Percentiles rank a stretch among this genome's conserved stretches.
Evolutionary conservation across 2,113 vertebrate species (phyloP).

Genomic region (Centropristis striata): DNA sequence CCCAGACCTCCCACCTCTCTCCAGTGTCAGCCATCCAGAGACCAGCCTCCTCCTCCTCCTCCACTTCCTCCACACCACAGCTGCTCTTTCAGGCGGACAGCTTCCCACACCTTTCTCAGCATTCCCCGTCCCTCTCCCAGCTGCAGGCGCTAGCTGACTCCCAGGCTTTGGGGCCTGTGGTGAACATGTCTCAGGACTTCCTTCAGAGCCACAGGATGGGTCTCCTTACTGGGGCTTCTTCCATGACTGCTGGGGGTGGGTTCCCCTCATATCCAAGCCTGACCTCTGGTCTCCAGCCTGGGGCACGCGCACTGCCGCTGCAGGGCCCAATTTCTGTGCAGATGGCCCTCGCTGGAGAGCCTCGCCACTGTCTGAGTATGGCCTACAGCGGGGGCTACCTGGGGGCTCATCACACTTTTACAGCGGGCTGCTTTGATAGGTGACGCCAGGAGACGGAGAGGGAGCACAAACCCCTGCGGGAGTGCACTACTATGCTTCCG

Average conservation of each 20-base stretch:
- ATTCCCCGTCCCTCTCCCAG: conserved; percentile 81
- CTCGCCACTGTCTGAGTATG: conserved; percentile 83
- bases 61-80: conserved; percentile 81
- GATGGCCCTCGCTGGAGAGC: conserved; percentile 85
- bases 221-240: conserved; percentile 68
- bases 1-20: conserved; percentile 77
- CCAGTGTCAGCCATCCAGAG: conserved; percentile 76
- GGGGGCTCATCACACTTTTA: conserved; percentile 80
- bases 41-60: conserved; percentile 72
- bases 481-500: conserved; percentile 59
- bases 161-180: conserved; percentile 87
- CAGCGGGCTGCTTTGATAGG: conserved; percentile 89
- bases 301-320: conserved; percentile 79
- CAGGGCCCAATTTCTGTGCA: conserved; percentile 87
- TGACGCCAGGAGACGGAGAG: conserved; percentile 88
- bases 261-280: conserved; percentile 82
- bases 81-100: conserved; percentile 88
- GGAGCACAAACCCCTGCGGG: conserved; percentile 62
- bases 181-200: conserved; percentile 87
- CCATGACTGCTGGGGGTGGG: conserved; percentile 63
- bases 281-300: conserved; percentile 74
- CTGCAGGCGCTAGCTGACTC: conserved; percentile 87
- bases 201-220: conserved; percentile 86
- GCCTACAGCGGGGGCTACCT: conserved; percentile 87
- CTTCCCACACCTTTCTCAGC: conserved; percentile 84